phyloP scores from a whole-genome alignment of 1,140 invertebrate genomes.

The Scaptomyza pallida region DNA sequence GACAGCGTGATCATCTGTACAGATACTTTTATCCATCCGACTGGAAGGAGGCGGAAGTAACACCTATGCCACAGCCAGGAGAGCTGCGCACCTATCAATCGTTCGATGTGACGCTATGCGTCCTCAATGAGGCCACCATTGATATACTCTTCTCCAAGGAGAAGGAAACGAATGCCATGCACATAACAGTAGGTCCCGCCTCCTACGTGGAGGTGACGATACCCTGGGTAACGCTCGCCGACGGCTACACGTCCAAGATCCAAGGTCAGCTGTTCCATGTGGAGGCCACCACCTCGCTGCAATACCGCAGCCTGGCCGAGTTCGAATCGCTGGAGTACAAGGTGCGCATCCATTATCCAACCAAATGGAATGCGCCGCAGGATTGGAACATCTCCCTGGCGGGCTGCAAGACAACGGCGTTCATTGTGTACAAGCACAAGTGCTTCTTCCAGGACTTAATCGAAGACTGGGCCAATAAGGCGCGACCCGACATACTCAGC shows the following conservation, averaged over 20 bases:
- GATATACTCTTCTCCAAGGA: constrained; percentile 98
- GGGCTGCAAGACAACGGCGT: constrained; percentile 96
- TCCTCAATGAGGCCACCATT: constrained; percentile 95
- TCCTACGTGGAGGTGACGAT: constrained; percentile 98
- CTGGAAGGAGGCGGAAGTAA: constrained; percentile 91
- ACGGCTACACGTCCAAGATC: constrained; percentile 95
- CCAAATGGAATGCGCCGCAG: constrained; percentile 97
- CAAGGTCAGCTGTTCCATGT: constrained; percentile 96
- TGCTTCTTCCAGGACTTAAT: constrained; percentile 97
- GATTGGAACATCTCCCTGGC: constrained; percentile 95
- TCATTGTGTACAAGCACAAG: constrained; percentile 97
- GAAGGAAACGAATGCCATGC: constrained; percentile 97
- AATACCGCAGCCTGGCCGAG: constrained; percentile 95
- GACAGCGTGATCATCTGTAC: constrained; percentile 97
- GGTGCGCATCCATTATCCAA: constrained; percentile 91
- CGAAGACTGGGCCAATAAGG: constrained; percentile 97
- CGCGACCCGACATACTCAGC: constrained; percentile 94
- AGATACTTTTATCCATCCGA: constrained; percentile 98
- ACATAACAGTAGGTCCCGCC: constrained; percentile 96
- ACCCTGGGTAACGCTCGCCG: constrained; percentile 94
- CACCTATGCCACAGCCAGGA: constrained; percentile 91
- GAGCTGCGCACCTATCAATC: constrained; percentile 94
- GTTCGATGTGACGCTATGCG: constrained; percentile 96
- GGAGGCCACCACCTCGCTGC: constrained; percentile 96
- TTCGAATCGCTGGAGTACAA: constrained; percentile 98